phyloP scores from a whole-genome alignment of 2,113 vertebrate genomes.

The Lepus europaeus region DNA sequence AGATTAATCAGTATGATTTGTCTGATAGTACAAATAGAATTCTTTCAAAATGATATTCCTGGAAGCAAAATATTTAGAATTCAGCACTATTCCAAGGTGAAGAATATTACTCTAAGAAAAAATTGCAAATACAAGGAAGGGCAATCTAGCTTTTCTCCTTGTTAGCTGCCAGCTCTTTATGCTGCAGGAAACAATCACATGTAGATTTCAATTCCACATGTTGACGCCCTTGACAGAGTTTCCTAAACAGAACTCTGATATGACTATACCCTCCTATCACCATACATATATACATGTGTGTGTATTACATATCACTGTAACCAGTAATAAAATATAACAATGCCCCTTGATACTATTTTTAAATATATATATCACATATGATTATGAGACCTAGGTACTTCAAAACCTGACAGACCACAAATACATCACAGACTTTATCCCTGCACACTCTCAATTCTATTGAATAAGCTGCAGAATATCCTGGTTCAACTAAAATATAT shows the following conservation, averaged over 20 bases:
- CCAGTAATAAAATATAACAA: neutral
- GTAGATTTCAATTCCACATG: neutral
- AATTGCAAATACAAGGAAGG: neutral
- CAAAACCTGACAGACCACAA: constrained; percentile 12
- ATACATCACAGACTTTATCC: neutral
- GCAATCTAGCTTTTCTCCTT: neutral
- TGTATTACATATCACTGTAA: too few relatives aligned
- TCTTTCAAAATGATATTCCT: constrained; percentile 49
- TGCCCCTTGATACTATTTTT: neutral
- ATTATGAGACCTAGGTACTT: neutral
- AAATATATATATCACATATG: neutral
- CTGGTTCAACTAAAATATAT: constrained; percentile 48
- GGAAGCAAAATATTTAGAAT: constrained; percentile 8
- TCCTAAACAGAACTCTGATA: constrained; percentile 25
- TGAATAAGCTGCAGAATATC: constrained; percentile 37
- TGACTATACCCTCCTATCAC: too few relatives aligned
- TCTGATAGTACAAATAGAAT: neutral
- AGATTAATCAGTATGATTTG: neutral
- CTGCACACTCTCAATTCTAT: neutral
- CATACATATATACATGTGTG: too few relatives aligned
- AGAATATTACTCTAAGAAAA: neutral
- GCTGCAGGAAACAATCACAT: neutral
- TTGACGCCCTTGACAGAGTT: neutral
- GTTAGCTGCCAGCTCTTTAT: neutral
- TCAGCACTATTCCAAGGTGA: neutral